These are phyloP conservation scores for Drosophila tanythrix DNA, from an alignment of 2,888 invertebrate genomes.

Conservation along the genomic window DNA sequence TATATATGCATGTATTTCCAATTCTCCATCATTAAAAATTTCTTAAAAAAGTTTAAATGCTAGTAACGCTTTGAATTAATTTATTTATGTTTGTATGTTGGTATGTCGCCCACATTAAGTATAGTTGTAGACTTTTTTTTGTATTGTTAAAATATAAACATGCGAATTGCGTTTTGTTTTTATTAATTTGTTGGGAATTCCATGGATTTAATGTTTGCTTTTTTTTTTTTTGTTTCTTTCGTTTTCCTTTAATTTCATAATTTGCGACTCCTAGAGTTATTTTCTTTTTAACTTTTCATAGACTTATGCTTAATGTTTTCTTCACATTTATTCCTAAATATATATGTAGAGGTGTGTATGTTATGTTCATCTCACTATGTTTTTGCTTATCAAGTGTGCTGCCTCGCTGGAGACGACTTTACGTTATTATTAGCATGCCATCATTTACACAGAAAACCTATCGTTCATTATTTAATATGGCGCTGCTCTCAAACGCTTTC, in stretches of 20 bases:
- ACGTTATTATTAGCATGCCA: slow-evolving; percentile 41
- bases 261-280: slow-evolving; percentile 70
- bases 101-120: slow-evolving; percentile 67
- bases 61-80: slow-evolving; percentile 74
- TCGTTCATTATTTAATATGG: slow-evolving; percentile 38
- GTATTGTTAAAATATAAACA: slow-evolving; percentile 63
- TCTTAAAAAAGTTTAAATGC: slow-evolving; percentile 77
- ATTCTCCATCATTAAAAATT: slow-evolving; percentile 73
- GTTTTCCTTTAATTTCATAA: slow-evolving; percentile 69
- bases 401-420: slow-evolving; percentile 40
- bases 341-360: slow-evolving; percentile 71
- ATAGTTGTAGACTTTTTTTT: slow-evolving; percentile 43
- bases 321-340: slow-evolving; percentile 78
- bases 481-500: slow-evolving; percentile 47
- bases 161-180: slow-evolving; percentile 63
- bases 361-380: slow-evolving; percentile 39
- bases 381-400: slow-evolving; percentile 48
- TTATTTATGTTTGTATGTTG: slow-evolving; percentile 59
- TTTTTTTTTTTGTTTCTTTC: slow-evolving; percentile 48
- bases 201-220: slow-evolving; percentile 61
- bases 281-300: slow-evolving; percentile 67
- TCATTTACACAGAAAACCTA: slow-evolving; percentile 70
- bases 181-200: slow-evolving; percentile 61
- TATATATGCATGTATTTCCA: slow-evolving; percentile 46
- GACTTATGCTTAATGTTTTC: slow-evolving; percentile 72